These are phyloP conservation scores for Leptura quadrifasciata DNA, from an alignment of 2,888 invertebrate species.

Conservation along the genomic window DNA sequence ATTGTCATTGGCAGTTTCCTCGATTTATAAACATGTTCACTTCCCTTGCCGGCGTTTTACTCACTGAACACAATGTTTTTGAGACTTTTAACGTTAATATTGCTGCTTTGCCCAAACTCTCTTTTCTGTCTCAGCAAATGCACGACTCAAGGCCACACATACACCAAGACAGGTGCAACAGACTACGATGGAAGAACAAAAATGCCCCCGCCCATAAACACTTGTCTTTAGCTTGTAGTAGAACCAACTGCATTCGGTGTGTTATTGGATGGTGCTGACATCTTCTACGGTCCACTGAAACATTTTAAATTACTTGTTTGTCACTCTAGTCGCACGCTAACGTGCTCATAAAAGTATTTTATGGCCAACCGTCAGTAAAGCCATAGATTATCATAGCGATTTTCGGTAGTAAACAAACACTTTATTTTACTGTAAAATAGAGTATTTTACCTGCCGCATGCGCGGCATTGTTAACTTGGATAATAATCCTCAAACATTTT, in stretches of 20 bases:
- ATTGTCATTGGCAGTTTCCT: constrained; percentile 16
- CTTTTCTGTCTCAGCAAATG: constrained; percentile 39
- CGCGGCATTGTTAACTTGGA: too few species aligned
- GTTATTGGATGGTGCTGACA: constrained; percentile 19
- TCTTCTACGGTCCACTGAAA: neutral
- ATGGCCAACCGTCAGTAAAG: too few species aligned
- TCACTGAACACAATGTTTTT: neutral
- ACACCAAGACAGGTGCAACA: constrained; percentile 58
- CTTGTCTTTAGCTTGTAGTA: constrained; percentile 29
- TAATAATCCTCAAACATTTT: too few species aligned
- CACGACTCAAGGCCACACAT: constrained; percentile 55
- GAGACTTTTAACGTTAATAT: constrained; percentile 16
- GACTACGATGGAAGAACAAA: constrained; percentile 47
- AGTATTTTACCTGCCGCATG: too few species aligned
- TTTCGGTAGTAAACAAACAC: too few species aligned
- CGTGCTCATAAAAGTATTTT: too few species aligned
- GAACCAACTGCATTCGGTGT: neutral
- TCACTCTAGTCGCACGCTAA: neutral
- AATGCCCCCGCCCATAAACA: constrained; percentile 59
- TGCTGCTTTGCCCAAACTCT: constrained; percentile 16
- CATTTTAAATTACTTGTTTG: neutral
- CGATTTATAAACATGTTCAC: constrained; percentile 24
- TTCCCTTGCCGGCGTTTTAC: neutral
- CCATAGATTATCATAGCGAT: too few species aligned
- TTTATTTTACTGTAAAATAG: too few species aligned